Percentiles rank a stretch among this genome's conserved stretches.
phyloP scores from a whole-genome alignment of 1,140 invertebrate genomes.

The Drosophila rhopaloa region DNA sequence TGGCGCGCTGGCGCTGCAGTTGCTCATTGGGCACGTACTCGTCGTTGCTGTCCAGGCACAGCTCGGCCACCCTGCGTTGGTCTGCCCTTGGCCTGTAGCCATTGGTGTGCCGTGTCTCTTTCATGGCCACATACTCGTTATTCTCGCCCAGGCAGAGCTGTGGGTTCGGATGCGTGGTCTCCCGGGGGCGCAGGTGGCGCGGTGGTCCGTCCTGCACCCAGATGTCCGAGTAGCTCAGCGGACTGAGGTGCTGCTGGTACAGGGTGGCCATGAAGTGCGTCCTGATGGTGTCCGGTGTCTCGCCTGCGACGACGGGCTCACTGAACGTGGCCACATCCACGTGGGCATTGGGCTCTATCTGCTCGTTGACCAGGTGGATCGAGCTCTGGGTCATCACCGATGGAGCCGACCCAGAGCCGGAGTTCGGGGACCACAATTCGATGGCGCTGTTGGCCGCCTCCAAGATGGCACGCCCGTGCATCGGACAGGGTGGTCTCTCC shows the following conservation, averaged over 20 bases:
- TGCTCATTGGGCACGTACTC: conserved; percentile 31
- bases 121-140: conserved; percentile 4
- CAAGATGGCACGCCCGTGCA: conserved; percentile 12
- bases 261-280: conserved; percentile 46
- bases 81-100: background rate
- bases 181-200: background rate
- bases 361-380: conserved; percentile 20
- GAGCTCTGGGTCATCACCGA: conserved; percentile 38
- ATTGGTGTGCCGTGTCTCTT: background rate
- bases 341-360: background rate
- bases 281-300: conserved; percentile 1
- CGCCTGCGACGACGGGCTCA: background rate
- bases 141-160: conserved; percentile 2
- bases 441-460: background rate
- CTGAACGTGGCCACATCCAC: conserved; percentile 17
- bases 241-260: conserved; percentile 26
- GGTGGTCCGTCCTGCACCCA: conserved; percentile 16
- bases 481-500: conserved; percentile 27
- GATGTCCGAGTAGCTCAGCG: conserved; percentile 27
- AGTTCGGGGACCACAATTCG: background rate
- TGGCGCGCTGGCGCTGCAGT: conserved; percentile 4
- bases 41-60: conserved; percentile 35
- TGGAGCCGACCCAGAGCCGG: background rate
- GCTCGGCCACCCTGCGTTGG: conserved; percentile 7
- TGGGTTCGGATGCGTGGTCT: background rate